These are phyloP conservation scores for Catocala nupta DNA, from an alignment of 2,888 invertebrate species.

Conservation along the genomic window DNA sequence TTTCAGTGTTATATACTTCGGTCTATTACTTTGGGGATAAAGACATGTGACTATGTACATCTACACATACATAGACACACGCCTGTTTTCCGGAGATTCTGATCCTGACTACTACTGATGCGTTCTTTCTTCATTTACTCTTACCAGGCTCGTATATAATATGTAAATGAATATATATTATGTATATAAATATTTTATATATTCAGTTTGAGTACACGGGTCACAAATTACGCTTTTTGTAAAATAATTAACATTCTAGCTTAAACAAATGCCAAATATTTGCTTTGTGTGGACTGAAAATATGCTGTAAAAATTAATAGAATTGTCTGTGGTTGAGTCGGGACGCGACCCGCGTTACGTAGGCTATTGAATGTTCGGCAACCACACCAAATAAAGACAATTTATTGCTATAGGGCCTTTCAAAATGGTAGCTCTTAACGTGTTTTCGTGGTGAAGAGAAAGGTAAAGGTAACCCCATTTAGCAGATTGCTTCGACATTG, in stretches of 20 bases:
- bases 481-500: constrained; percentile 12
- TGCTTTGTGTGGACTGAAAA: constrained; percentile 8
- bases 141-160: too few species aligned
- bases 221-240: too few species aligned
- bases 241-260: constrained; percentile 5
- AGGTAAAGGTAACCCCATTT: constrained; percentile 18
- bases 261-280: constrained; percentile 8
- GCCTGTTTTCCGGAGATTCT: too few species aligned
- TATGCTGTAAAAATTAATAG: constrained; percentile 30
- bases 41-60: too few species aligned
- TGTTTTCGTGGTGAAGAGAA: constrained; percentile 14
- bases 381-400: constrained; percentile 33
- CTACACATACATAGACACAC: too few species aligned
- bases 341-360: constrained; percentile 19
- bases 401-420: constrained; percentile 34
- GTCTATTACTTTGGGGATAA: too few species aligned
- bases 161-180: too few species aligned
- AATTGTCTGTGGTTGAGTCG: constrained; percentile 19
- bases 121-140: too few species aligned
- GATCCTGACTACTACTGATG: too few species aligned
- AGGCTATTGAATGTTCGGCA: constrained; percentile 23
- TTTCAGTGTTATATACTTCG: too few species aligned
- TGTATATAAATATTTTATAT: too few species aligned
- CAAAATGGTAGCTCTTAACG: constrained; percentile 26
- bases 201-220: too few species aligned